Conservation (phyloP, 2,113 vertebrate genomes). For the Pterocles gutturalis region DNA sequence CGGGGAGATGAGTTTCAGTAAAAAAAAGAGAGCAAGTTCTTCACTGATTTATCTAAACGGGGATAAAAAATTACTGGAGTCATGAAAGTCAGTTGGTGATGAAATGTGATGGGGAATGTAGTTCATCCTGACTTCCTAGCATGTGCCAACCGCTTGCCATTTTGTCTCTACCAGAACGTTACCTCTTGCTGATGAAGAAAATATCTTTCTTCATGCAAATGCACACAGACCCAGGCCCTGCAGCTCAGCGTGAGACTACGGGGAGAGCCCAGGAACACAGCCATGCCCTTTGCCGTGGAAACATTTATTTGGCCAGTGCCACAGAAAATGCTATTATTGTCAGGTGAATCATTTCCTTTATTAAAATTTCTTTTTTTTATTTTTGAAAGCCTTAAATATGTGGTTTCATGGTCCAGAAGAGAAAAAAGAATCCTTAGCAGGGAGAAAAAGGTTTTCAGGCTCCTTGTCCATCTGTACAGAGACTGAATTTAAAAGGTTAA, state of each 20-base stretch:
- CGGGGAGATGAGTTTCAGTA: background rate
- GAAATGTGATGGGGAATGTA: background rate
- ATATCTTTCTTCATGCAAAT: background rate
- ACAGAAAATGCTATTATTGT: constrained; percentile 29
- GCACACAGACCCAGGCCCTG: background rate
- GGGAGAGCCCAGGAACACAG: background rate
- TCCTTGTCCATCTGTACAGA: constrained; percentile 52
- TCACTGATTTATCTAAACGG: background rate
- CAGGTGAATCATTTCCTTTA: constrained; percentile 14
- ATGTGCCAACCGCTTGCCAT: background rate
- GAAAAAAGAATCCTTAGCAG: constrained; percentile 49
- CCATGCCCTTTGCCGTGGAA: background rate
- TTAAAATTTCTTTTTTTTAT: background rate
- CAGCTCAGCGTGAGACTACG: background rate
- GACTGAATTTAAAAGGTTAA: constrained; percentile 66
- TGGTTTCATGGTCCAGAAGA: constrained; percentile 21
- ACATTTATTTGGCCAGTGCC: background rate
- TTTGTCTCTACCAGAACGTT: background rate
- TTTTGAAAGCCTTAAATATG: constrained; percentile 13
- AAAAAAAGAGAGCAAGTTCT: background rate
- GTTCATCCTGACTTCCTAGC: background rate
- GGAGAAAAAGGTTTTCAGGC: constrained; percentile 48
- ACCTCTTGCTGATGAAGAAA: constrained; percentile 19
- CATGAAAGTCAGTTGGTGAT: background rate
- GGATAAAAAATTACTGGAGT: background rate